A percentile compares a stretch with the other conserved stretches of the same genome.
These are phyloP conservation scores for Thymallus thymallus DNA, from an alignment of 2,113 vertebrate genomes.

Conservation along the genomic window DNA sequence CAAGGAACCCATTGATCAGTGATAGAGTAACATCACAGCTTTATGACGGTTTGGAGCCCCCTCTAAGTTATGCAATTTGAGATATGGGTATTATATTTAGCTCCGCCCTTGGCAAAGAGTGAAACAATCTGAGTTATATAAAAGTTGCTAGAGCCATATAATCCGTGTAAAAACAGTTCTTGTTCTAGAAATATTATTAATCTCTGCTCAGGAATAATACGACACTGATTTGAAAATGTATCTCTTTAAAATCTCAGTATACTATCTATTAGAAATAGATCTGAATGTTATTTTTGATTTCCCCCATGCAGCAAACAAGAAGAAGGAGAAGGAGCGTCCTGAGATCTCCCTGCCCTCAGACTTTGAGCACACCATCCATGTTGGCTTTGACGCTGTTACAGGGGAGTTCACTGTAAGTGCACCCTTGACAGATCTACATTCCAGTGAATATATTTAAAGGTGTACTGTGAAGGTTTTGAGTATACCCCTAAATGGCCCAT, in stretches of 20 bases:
- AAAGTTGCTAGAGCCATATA: too few relatives aligned
- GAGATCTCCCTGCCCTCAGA: slow-evolving; percentile 99
- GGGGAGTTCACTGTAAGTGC: slow-evolving; percentile 96
- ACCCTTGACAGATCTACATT: slow-evolving; percentile 20
- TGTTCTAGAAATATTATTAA: too few relatives aligned
- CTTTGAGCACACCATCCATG: slow-evolving; percentile 98
- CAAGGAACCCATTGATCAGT: neutral
- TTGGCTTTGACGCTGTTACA: slow-evolving; percentile 96
- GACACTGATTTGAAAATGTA: too few relatives aligned
- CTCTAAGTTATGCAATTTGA: neutral
- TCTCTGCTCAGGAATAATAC: too few relatives aligned
- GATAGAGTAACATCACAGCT: neutral
- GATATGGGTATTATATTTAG: neutral
- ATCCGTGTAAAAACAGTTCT: too few relatives aligned
- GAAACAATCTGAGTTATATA: too few relatives aligned
- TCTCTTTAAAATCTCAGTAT: neutral
- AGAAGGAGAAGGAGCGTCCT: slow-evolving; percentile 98
- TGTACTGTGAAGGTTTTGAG: too few relatives aligned
- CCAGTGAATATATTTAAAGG: neutral
- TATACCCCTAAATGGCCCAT: neutral
- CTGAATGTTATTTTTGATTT: slow-evolving; percentile 12
- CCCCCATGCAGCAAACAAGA: slow-evolving; percentile 89
- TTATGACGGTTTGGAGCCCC: neutral
- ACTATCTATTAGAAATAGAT: neutral
- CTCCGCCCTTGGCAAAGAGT: neutral